A percentile compares a stretch with the other conserved stretches of the same genome.
Evolutionary conservation across 1,140 invertebrate genomes (phyloP).

Genomic region (Drosophila erecta): DNA sequence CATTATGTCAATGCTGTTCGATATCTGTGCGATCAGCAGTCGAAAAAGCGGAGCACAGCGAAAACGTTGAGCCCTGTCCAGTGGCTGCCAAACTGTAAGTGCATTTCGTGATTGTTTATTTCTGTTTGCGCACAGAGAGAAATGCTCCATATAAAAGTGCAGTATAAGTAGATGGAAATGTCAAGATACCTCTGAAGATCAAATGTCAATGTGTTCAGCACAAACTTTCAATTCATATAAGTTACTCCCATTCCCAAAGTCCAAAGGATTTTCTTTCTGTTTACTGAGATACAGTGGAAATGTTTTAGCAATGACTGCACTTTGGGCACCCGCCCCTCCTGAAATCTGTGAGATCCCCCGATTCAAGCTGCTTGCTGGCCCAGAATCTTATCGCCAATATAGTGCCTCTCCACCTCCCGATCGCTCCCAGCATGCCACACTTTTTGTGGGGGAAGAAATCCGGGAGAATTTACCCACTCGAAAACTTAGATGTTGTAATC

Average conservation of each 20-base stretch:
- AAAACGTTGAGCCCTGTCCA: constrained; percentile 47
- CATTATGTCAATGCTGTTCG: constrained; percentile 71
- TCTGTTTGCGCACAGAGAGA: constrained; percentile 11
- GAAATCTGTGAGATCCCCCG: constrained; percentile 6
- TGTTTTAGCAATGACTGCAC: constrained; percentile 53
- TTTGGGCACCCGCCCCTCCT: constrained; percentile 14
- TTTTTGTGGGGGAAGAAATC: constrained; percentile 26
- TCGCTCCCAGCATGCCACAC: constrained; percentile 51
- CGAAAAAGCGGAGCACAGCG: constrained; percentile 61
- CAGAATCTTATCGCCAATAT: constrained; percentile 54
- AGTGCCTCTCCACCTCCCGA: not conserved
- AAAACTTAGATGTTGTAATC: constrained; percentile 76
- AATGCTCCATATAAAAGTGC: no score
- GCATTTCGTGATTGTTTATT: constrained; percentile 36
- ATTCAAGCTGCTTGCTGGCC: constrained; percentile 44
- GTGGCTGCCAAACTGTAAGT: constrained; percentile 60
- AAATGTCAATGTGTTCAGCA: no score
- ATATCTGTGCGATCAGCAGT: constrained; percentile 76
- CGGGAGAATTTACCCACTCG: constrained; percentile 28
- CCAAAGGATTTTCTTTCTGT: constrained; percentile 9
- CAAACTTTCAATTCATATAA: no score
- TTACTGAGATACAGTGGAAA: constrained; percentile 34
- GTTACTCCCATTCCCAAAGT: no score
- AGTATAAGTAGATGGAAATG: no score
- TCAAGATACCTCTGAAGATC: no score